Evolutionary conservation across 2,797 vertebrate genomes (phyloP), one percentile per base, ranked within the genome.

Genomic region (Tangara arthus): DNA sequence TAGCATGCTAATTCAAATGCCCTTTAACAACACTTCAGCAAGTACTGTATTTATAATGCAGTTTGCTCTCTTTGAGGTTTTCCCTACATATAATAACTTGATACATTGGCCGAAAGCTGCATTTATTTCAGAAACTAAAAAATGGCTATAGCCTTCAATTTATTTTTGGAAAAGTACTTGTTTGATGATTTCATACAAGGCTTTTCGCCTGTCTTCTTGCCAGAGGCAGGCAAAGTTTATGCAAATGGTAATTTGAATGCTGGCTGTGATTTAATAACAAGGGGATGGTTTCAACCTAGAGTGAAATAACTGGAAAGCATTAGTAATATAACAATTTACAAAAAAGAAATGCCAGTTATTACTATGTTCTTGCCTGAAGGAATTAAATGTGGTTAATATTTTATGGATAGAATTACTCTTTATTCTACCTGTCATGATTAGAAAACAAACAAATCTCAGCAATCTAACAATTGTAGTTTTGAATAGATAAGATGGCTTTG

Each of bases 201-300:
- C 75, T 46, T 82, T 95, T 94, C 47, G 92, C 26, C 39, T 42
- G 18, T 59, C 32, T 66, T 93, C 75, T 80, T 94, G 79, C 89
- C 76, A 93, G 84, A 82, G 89, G 91, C 84, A 53, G 46, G 76
- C 82, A 64, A 89, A 89, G 72, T 89, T 89, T 92, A 93, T 96
- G 87, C 82, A 96, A 96, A 94, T 92, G 46, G 64, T 42, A 71
- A 37, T 83, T 64, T 82, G 76, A 89, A 73, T 91, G 57, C 82
- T 5, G 30, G 19, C 75, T 92, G 53, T 75, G 85, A 91, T 76
- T 94, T 93, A 95, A 80, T 95, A 91, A 75, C 15, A 63, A 34
- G 10, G 41, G 35, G 64, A 50, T 90, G 84, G 68, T 87, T 79
- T 88, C 61, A 46, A 71, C 60, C 59, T 90, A 19, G 35, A 90